Base-by-base conservation (phyloP, 2,797 vertebrate genomes). In the Tragelaphus oryx region DNA sequence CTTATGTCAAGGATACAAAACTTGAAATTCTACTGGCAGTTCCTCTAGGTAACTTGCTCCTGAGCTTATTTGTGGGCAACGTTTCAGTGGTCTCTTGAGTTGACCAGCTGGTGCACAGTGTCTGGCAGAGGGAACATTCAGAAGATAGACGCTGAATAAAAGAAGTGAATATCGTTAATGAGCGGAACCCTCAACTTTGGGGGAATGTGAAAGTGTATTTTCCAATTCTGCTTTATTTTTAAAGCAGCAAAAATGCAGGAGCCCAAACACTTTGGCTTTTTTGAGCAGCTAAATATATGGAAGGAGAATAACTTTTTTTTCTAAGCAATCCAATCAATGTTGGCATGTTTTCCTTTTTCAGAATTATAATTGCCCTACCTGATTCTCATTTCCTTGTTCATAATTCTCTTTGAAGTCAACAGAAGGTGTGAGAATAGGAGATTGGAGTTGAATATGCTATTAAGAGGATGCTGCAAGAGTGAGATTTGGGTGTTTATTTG, bases 401-500 rank as follows among this genome's bases (percentile, higher is more conserved):
- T 96, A 97, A 97, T 96, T 96, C 96, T 94, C 93, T 96, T 90
- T 88, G 85, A 96, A 95, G 95, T 97, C 93, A 94, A 79, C 65
- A 90, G 96, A 93, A 94, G 52, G 86, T n/a, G 28, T 95, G 94
- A 94, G 81, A 87, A 68, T 50, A 44, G 91, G 89, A 95, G 89
- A 94, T 93, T 92, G 76, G 85, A 93, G 91, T 79, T 94, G 93
- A 96, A 95, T 92, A 50, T 87, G 71, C 89, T 95, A 80, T 94
- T 96, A 74, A 93, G 89, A 95, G 81, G 74, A 52, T 94, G 87
- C 96, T 96, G 91, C 93, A 90, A 59, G 65, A 94, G 16, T 46
- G 75, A 98, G 93, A 98, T 98, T 96, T 86, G 93, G 87, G 60
- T 97, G 84, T 97, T 97, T 97, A 97, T 96, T 97, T 98, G 94